Percentiles rank a stretch among this genome's conserved stretches.
Evolutionary conservation across 1,140 invertebrate species (phyloP).

Genomic region (Neodiprion lecontei): DNA sequence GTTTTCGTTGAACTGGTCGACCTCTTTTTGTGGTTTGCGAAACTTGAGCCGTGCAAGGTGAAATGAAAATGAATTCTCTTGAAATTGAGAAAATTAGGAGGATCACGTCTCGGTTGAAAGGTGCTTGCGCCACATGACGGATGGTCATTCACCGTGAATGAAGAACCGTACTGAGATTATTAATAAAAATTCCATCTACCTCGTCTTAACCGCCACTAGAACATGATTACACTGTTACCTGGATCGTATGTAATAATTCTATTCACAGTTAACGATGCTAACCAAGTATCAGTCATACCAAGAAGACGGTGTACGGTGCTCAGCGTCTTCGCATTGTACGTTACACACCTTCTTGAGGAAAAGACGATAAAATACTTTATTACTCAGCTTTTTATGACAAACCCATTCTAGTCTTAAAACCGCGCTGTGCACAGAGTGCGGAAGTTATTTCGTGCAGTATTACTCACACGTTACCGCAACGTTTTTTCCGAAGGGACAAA

Average conservation of each 20-base stretch:
- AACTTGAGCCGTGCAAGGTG: too few species aligned
- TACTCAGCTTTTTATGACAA: background rate
- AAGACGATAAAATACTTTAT: background rate
- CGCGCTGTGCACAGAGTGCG: too few species aligned
- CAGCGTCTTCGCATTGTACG: background rate
- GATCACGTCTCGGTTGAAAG: background rate
- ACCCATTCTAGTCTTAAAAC: background rate
- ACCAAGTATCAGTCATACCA: background rate
- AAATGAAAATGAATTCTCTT: background rate
- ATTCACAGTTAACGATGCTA: background rate
- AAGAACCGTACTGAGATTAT: background rate
- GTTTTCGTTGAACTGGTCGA: too few species aligned
- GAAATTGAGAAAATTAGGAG: background rate
- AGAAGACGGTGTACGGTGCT: background rate
- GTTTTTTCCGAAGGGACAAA: too few species aligned
- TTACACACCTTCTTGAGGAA: background rate
- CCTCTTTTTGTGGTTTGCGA: too few species aligned
- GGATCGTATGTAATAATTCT: background rate
- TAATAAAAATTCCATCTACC: background rate
- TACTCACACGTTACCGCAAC: too few species aligned
- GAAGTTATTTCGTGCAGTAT: too few species aligned
- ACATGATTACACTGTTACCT: background rate
- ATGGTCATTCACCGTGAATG: background rate
- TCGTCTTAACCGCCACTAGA: background rate
- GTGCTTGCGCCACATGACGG: background rate